Conservation (phyloP, 2,113 vertebrate genomes). For the Parus major region DNA sequence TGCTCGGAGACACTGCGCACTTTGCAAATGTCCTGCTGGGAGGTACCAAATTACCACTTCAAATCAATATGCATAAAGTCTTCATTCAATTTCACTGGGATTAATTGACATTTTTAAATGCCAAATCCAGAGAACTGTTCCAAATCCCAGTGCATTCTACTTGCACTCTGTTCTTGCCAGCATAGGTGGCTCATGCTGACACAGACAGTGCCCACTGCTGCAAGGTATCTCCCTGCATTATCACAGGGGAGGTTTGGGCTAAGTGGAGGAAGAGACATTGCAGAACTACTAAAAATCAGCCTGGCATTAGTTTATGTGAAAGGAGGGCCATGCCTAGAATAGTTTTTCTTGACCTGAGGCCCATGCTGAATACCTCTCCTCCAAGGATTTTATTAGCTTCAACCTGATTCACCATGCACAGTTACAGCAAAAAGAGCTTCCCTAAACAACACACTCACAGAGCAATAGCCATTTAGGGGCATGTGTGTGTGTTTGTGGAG, state of each 20-base stretch:
- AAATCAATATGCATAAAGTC: not conserved
- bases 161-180: not conserved
- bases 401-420: not conserved
- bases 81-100: not conserved
- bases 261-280: not conserved
- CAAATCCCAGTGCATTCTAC: not conserved
- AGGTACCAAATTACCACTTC: not conserved
- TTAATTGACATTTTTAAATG: not conserved
- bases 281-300: not conserved
- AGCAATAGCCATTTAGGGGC: not conserved
- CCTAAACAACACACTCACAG: not conserved
- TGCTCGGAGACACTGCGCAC: fast-evolving
- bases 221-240: not conserved
- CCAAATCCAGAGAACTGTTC: not conserved
- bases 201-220: not conserved
- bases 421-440: not conserved
- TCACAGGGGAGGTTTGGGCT: not conserved
- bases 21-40: not conserved
- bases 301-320: not conserved
- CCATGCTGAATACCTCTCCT: not conserved
- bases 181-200: not conserved
- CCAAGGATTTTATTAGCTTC: not conserved
- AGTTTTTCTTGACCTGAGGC: not conserved
- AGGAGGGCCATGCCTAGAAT: not conserved
- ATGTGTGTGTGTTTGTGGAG: fast-evolving